A percentile compares a stretch with the other conserved stretches of the same genome.
phyloP scores from a whole-genome alignment of 2,113 vertebrate species.

The Ptychochromis oligacanthus region DNA sequence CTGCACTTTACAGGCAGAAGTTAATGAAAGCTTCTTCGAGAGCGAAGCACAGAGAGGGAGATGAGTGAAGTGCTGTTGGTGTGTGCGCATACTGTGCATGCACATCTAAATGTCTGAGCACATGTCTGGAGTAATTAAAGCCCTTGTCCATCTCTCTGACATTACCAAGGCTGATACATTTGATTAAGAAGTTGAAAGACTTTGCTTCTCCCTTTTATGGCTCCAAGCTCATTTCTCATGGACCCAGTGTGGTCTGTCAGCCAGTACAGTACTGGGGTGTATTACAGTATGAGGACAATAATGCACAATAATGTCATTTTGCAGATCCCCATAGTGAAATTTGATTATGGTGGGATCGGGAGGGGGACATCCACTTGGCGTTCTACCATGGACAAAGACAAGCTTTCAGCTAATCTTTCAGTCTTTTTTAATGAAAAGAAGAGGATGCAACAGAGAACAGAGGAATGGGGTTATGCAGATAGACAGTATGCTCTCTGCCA shows the following conservation, averaged over 20 bases:
- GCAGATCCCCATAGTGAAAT: slow-evolving; percentile 40
- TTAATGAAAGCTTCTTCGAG: not conserved
- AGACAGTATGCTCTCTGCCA: slow-evolving; percentile 38
- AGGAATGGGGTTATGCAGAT: slow-evolving; percentile 5
- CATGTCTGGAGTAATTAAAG: not conserved
- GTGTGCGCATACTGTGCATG: not conserved
- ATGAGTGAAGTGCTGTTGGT: slow-evolving; percentile 1
- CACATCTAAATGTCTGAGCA: slow-evolving; percentile 14
- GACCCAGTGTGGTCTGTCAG: not conserved
- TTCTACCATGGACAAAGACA: slow-evolving; percentile 42
- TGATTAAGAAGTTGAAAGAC: slow-evolving; percentile 27
- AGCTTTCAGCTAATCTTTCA: slow-evolving; percentile 38
- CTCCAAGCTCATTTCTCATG: not conserved
- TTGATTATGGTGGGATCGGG: slow-evolving; percentile 33
- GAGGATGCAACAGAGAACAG: not conserved
- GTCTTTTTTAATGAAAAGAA: slow-evolving; percentile 30
- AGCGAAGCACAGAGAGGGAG: not conserved
- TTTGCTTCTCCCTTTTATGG: not conserved
- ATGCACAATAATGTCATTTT: slow-evolving; percentile 10
- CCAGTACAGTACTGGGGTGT: not conserved
- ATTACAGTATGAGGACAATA: slow-evolving; percentile 10
- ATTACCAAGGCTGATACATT: slow-evolving; percentile 23
- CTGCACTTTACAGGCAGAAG: not conserved
- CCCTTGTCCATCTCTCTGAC: not conserved
- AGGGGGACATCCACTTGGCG: not conserved